phyloP scores from a whole-genome alignment of 92 coral and sea anemone species.

The Paramuricea clavata region DNA sequence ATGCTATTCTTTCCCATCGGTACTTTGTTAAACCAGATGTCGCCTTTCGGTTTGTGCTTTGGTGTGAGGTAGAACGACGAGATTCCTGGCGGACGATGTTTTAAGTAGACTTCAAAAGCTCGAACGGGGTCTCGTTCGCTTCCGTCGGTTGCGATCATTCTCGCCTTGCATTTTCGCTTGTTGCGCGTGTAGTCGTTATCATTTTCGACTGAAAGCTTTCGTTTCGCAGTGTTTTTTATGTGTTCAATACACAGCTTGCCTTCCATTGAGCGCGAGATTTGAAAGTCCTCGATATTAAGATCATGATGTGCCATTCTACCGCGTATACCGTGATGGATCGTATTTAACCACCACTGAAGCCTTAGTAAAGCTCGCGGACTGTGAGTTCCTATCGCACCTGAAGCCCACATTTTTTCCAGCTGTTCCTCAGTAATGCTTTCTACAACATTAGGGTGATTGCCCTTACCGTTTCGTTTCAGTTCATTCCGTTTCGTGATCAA shows the following conservation, averaged over 20 bases:
- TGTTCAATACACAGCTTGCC: slow-evolving; percentile 97
- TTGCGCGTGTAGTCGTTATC: slow-evolving; percentile 90
- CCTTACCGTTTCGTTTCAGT: slow-evolving; percentile 98
- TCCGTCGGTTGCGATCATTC: slow-evolving; percentile 98
- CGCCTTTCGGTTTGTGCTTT: slow-evolving; percentile 99
- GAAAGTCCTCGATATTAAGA: slow-evolving; percentile 95
- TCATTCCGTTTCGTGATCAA: slow-evolving; percentile 97
- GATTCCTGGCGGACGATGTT: slow-evolving; percentile 99
- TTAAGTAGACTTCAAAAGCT: slow-evolving; percentile 94
- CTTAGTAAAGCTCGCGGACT: slow-evolving; percentile 94
- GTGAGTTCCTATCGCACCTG: slow-evolving; percentile 99
- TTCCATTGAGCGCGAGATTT: slow-evolving; percentile 96
- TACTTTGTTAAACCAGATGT: slow-evolving; percentile 99
- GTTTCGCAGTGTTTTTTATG: slow-evolving; percentile 87
- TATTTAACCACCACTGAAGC: slow-evolving; percentile 99
- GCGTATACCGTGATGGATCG: slow-evolving; percentile 96
- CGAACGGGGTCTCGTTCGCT: slow-evolving; percentile 99
- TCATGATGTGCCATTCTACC: slow-evolving; percentile 99
- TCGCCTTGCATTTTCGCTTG: slow-evolving; percentile 95
- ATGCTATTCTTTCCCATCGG: slow-evolving; percentile 99
- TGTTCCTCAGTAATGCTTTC: slow-evolving; percentile 99
- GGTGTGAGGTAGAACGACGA: slow-evolving; percentile 99
- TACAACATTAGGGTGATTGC: slow-evolving; percentile 98
- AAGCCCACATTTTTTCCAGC: slow-evolving; percentile 99
- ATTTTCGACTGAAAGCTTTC: slow-evolving; percentile 89